phyloP scores from a whole-genome alignment of 2,113 vertebrate species.

The Pterophyllum scalare region DNA sequence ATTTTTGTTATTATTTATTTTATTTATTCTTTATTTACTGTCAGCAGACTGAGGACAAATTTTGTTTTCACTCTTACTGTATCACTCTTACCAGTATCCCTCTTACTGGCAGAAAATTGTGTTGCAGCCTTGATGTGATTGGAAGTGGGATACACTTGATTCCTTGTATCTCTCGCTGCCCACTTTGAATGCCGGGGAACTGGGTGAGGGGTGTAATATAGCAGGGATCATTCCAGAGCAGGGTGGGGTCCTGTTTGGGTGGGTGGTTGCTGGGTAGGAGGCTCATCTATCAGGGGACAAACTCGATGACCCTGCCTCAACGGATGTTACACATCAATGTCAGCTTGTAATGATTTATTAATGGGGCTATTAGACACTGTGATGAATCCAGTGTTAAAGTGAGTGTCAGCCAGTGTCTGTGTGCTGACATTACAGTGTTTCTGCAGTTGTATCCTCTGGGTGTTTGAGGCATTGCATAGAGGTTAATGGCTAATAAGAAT shows the following conservation, averaged over 20 bases:
- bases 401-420: constrained; percentile 23
- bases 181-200: constrained; percentile 41
- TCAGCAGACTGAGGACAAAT: neutral
- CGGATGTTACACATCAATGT: constrained; percentile 32
- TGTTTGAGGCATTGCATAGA: neutral
- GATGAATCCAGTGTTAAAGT: constrained; percentile 33
- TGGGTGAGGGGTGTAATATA: constrained; percentile 38
- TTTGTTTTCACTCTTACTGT: too few species aligned
- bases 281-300: constrained; percentile 8
- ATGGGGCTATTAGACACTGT: constrained; percentile 57
- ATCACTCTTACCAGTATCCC: too few species aligned
- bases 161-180: constrained; percentile 11
- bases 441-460: neutral
- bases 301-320: constrained; percentile 48
- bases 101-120: neutral
- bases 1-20: neutral
- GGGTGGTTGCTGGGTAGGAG: constrained; percentile 35
- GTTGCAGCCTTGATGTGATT: neutral
- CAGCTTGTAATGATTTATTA: constrained; percentile 70
- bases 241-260: constrained; percentile 13
- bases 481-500: neutral
- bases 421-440: neutral
- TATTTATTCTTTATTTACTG: neutral
- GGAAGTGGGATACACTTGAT: constrained; percentile 52
- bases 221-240: constrained; percentile 14